Conservation (phyloP, 2,888 invertebrate genomes). For the Ectobius pallidus region DNA sequence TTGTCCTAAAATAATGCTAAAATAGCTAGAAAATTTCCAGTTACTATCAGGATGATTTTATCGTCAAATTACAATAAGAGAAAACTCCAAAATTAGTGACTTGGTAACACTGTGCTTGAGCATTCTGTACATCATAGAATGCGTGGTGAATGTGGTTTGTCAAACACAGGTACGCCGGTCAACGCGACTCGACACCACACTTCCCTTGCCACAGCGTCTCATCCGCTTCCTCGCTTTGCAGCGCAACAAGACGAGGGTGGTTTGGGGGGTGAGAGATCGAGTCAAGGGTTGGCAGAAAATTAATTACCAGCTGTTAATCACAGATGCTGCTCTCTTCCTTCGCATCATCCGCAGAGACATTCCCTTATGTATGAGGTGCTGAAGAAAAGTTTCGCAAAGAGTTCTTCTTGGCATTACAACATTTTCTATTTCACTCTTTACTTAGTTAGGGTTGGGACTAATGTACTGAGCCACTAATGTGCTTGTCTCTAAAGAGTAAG, state of each 20-base stretch:
- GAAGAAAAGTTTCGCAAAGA: constrained; percentile 14
- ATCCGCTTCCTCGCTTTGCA: neutral
- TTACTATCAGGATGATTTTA: too few species aligned
- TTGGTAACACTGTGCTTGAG: too few species aligned
- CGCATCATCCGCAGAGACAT: neutral
- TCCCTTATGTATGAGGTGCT: constrained; percentile 1
- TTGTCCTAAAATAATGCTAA: too few species aligned
- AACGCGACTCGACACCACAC: neutral
- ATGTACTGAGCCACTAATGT: too few species aligned
- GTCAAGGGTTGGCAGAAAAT: constrained; percentile 27
- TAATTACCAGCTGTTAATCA: constrained; percentile 37
- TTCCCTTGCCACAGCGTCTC: neutral
- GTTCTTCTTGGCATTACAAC: neutral
- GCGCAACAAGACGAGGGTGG: neutral
- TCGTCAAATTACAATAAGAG: too few species aligned
- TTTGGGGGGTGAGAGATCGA: neutral
- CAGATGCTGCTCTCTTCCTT: constrained; percentile 25
- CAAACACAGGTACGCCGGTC: too few species aligned
- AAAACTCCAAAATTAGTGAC: too few species aligned
- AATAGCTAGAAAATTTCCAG: too few species aligned
- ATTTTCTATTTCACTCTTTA: neutral
- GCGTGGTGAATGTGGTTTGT: too few species aligned
- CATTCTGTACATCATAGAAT: too few species aligned
- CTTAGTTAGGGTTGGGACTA: too few species aligned
- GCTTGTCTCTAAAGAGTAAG: too few species aligned